These are phyloP conservation scores for Callinectes sapidus DNA, from an alignment of 2,888 invertebrate genomes.

Conservation along the genomic window DNA sequence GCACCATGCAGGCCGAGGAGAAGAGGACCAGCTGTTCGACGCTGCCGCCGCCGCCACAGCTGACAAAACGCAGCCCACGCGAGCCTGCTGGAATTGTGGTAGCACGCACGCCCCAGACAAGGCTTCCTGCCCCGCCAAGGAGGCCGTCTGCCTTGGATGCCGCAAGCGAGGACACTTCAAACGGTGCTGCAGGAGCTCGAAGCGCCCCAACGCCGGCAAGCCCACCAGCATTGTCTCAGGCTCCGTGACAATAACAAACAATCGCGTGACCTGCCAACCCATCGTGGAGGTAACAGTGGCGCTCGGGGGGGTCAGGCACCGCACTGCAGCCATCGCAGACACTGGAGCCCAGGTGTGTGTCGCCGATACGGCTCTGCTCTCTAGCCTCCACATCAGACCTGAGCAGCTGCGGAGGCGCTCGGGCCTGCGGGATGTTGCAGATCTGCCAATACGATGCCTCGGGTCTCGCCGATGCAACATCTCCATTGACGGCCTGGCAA, in stretches of 20 bases:
- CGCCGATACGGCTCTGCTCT: not conserved
- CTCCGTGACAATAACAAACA: not conserved
- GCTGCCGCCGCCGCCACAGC: not conserved
- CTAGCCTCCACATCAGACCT: not conserved
- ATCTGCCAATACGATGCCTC: not conserved
- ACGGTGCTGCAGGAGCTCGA: not conserved
- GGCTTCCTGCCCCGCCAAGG: conserved; percentile 16
- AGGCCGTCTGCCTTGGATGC: not conserved
- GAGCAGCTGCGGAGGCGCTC: not conserved
- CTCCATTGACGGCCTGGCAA: not conserved
- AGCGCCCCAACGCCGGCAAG: not conserved
- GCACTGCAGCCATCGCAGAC: not conserved
- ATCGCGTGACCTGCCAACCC: not conserved
- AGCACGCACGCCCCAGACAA: not conserved
- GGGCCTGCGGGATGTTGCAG: not conserved
- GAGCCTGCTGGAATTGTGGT: conserved; percentile 27
- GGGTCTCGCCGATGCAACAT: not conserved
- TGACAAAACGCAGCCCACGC: not conserved
- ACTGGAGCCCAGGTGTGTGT: not conserved
- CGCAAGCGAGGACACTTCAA: conserved; percentile 20
- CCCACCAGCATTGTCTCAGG: not conserved
- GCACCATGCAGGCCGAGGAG: not conserved
- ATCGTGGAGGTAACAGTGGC: not conserved
- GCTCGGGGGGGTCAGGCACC: not conserved
- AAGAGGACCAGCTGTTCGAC: not conserved